Base-by-base conservation (phyloP, 2,113 vertebrate species). In the Eclectus roratus region DNA sequence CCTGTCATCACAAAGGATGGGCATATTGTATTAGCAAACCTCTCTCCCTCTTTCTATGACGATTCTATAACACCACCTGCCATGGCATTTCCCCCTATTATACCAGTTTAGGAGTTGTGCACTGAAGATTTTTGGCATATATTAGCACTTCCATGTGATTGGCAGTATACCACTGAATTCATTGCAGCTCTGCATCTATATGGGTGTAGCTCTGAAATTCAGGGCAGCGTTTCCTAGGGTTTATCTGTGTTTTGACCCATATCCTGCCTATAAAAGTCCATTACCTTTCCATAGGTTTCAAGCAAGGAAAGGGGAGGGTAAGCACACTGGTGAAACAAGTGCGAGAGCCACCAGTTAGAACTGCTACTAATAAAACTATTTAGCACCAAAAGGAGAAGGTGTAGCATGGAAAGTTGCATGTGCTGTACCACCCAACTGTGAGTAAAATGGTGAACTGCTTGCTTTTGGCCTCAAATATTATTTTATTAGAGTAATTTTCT, bases 121-220 rank as follows among this genome's bases (percentile, higher is more conserved):
- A 69, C 86, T 91, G 92, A 95, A 77, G 88, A 91, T 95, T 96
- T 96, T 96, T 96, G 95, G 96, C 94, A 97, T 95, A 95, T 86
- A 96, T 96, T 93, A 96, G 87, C 94, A 95, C 96, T 93, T 94
- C 80, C 61, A 4, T 87, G 77, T 96, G 96, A 97, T 96, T 96
- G 94, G 94, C 96, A 97, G 96, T 18, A 19, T 41, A 89, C 93
- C 69, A 69, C 93, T 91, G 94, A 94, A 96, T 93, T 89, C 89
- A 87, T 74, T 93, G 89, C 91, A 27, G 96, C 73, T 87, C 93
- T 0, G n/a, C 70, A 85, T 89, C 80, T 78, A 60, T 31, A 87
- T 80, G 93, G 89, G 79, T 95, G 94, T 88, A 88, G 74, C 94
- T 93, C 50, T 18, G 9, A 80, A 93, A 91, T 96, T 86, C 91